Percentiles rank a stretch among this genome's conserved stretches.
Evolutionary conservation across 2,113 vertebrate species (phyloP).

Genomic region (Leptodactylus fuscus): DNA sequence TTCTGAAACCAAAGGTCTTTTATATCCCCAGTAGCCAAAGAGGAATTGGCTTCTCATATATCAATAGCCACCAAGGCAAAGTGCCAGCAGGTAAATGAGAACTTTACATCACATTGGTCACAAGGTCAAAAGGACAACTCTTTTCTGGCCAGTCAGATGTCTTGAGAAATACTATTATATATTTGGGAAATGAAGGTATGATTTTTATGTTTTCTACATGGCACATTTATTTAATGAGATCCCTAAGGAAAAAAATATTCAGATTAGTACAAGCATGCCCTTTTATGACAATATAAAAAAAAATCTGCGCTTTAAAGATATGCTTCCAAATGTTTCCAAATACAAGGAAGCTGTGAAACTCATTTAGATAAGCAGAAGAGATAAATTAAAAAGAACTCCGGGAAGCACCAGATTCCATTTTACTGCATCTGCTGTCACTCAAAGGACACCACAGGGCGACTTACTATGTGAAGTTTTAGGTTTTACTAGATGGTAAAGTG

Average conservation of each 20-base stretch:
- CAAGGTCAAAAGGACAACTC: constrained; percentile 4
- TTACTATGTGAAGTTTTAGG: constrained; percentile 3
- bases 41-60: background rate
- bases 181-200: background rate
- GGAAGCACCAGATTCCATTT: constrained; percentile 36
- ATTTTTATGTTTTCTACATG: constrained; percentile 1
- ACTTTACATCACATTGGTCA: background rate
- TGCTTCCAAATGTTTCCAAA: constrained; percentile 52
- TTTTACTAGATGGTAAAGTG: background rate
- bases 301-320: constrained; percentile 48
- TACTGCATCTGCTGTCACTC: constrained; percentile 29
- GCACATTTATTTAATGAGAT: constrained; percentile 28
- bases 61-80: background rate
- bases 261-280: background rate
- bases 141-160: background rate
- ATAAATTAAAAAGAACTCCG: constrained; percentile 47
- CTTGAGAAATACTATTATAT: background rate
- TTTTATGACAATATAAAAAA: constrained; percentile 37
- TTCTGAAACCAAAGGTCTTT: background rate
- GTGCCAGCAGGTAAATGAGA: background rate
- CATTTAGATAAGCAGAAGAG: constrained; percentile 51
- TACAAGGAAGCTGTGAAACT: constrained; percentile 47
- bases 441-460: constrained; percentile 7
- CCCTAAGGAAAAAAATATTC: constrained; percentile 16
- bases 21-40: background rate